These are phyloP conservation scores for Indicator maculatus DNA, from an alignment of 2,113 vertebrate species.

Conservation along the genomic window DNA sequence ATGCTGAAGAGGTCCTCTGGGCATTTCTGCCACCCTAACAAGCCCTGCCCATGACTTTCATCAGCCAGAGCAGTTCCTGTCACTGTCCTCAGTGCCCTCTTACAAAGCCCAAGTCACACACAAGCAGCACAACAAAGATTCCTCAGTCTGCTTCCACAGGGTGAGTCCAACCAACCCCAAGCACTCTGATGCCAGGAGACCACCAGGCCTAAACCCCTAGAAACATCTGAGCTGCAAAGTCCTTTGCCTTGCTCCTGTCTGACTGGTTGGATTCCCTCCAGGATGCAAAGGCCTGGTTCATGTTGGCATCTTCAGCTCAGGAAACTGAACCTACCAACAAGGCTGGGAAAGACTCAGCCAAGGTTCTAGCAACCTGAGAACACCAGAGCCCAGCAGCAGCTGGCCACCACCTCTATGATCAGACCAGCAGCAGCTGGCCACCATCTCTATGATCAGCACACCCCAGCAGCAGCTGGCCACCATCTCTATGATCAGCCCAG, in stretches of 20 bases:
- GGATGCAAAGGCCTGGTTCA: fast-evolving
- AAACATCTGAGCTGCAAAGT: neutral
- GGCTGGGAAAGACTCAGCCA: fast-evolving
- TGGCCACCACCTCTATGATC: neutral
- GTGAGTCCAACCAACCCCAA: neutral
- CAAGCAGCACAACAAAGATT: neutral
- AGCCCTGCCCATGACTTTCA: neutral
- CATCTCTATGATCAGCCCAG: no score
- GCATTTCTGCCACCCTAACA: neutral
- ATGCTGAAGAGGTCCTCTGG: neutral
- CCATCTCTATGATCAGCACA: no score
- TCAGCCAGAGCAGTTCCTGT: neutral
- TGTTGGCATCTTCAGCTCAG: neutral
- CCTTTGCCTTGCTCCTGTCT: neutral
- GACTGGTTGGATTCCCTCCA: neutral
- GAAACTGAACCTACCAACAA: neutral
- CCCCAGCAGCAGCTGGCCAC: no score
- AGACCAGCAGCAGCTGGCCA: no score
- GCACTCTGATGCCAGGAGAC: neutral
- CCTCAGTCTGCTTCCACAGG: neutral
- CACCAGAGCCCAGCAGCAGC: neutral
- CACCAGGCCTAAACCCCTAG: neutral
- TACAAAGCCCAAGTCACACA: neutral
- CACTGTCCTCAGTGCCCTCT: neutral
- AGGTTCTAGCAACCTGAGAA: neutral